phyloP scores from a whole-genome alignment of 2,113 vertebrate species.

The Chaetura pelagica region DNA sequence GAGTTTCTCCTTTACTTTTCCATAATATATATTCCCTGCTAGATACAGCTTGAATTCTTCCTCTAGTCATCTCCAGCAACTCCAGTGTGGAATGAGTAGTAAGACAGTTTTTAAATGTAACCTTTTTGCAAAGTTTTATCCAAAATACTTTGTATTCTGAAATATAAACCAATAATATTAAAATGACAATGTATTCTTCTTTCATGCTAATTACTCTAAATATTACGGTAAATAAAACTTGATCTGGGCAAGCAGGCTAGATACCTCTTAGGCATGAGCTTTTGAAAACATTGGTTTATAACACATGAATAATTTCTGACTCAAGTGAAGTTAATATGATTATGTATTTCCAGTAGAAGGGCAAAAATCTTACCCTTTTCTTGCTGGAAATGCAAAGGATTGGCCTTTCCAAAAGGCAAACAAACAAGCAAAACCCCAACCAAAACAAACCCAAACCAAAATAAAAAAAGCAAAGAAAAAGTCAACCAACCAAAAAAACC shows the following conservation, averaged over 20 bases:
- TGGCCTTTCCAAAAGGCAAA: background rate
- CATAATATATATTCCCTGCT: background rate
- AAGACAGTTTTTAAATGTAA: background rate
- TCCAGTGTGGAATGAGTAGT: background rate
- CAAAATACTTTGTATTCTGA: background rate
- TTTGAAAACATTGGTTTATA: background rate
- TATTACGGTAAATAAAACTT: background rate
- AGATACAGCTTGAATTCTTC: background rate
- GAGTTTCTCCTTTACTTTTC: background rate
- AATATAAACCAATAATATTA: background rate
- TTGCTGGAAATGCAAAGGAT: background rate
- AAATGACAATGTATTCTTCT: background rate
- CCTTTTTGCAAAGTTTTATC: background rate
- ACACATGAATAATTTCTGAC: background rate
- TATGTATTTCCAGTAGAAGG: background rate
- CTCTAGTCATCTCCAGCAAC: background rate
- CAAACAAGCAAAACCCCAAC: background rate
- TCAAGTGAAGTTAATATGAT: background rate
- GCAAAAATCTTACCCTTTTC: background rate
- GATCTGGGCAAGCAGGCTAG: background rate
- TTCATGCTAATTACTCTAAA: background rate
- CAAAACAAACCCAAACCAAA: background rate
- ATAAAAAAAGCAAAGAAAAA: background rate
- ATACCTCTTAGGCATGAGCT: background rate
- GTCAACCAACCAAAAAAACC: background rate